phyloP scores from a whole-genome alignment of 2,888 invertebrate genomes.

The Chrysina gloriosa region DNA sequence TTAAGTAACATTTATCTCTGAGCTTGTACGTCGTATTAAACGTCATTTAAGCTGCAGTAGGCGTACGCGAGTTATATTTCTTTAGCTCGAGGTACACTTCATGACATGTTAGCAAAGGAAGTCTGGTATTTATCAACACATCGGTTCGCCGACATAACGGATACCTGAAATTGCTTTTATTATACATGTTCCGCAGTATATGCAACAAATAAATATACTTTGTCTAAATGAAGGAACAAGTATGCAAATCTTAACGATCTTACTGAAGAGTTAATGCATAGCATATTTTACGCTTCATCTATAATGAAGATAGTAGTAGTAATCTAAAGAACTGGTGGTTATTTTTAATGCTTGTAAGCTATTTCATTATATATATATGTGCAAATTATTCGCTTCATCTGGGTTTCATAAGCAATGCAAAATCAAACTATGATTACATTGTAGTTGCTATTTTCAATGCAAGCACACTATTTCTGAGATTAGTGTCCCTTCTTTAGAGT shows the following conservation, averaged over 20 bases:
- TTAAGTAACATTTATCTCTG: conserved; percentile 36
- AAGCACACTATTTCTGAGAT: no score
- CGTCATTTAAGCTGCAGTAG: conserved; percentile 38
- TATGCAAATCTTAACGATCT: not conserved
- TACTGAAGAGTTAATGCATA: no score
- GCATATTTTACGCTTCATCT: no score
- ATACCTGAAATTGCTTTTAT: conserved; percentile 27
- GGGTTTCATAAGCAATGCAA: no score
- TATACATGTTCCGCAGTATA: not conserved
- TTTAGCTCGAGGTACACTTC: conserved; percentile 22
- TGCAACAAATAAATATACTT: not conserved
- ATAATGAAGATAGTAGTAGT: no score
- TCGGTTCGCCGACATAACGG: conserved; percentile 24
- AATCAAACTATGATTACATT: no score
- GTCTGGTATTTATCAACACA: conserved; percentile 36
- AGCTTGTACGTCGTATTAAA: conserved; percentile 33
- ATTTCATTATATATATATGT: no score
- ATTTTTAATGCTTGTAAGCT: no score
- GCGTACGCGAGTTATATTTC: conserved; percentile 38
- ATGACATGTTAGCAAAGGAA: conserved; percentile 37
- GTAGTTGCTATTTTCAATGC: no score
- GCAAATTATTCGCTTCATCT: no score
- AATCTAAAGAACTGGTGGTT: no score
- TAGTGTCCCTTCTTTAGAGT: no score
- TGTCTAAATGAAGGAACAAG: not conserved